Evolutionary conservation across 2,888 invertebrate genomes (phyloP).

Genomic region (Stenichneumon culpator): DNA sequence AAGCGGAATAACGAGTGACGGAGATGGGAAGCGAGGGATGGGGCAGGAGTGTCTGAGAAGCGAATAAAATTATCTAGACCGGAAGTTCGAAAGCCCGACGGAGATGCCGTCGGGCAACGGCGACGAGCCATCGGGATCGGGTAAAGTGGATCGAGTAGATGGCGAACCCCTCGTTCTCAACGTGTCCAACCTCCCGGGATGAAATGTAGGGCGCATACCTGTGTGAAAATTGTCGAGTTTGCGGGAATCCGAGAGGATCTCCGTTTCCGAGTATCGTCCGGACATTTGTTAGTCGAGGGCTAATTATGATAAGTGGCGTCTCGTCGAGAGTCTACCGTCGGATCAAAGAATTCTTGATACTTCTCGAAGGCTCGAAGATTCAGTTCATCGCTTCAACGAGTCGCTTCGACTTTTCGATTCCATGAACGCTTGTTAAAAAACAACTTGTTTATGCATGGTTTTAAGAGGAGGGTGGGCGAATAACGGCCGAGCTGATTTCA

Average conservation of each 20-base stretch:
- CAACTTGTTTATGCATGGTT: too few species aligned
- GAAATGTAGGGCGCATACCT: constrained; percentile 20
- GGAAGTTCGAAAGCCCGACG: constrained; percentile 47
- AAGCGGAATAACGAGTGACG: constrained; percentile 26
- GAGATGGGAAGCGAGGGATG: constrained; percentile 3
- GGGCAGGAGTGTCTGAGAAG: constrained; percentile 13
- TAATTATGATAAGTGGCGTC: constrained; percentile 45
- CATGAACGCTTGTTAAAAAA: neutral
- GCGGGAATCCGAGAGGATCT: constrained; percentile 8
- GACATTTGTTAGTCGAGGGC: constrained; percentile 43
- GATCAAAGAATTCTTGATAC: neutral
- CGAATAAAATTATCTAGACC: constrained; percentile 48
- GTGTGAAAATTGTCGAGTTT: constrained; percentile 37
- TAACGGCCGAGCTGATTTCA: too few species aligned
- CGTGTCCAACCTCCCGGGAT: constrained; percentile 20
- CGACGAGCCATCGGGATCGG: constrained; percentile 10
- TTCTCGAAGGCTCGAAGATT: neutral
- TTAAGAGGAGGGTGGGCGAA: too few species aligned
- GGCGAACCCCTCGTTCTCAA: constrained; percentile 39
- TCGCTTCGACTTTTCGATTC: neutral
- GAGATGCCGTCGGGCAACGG: constrained; percentile 25
- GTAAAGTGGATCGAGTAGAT: constrained; percentile 48
- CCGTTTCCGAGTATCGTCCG: constrained; percentile 6
- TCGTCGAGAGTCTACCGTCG: neutral
- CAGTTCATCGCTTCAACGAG: neutral